Base-by-base conservation (phyloP, 2,113 vertebrate genomes). In the Phocoena phocoena region DNA sequence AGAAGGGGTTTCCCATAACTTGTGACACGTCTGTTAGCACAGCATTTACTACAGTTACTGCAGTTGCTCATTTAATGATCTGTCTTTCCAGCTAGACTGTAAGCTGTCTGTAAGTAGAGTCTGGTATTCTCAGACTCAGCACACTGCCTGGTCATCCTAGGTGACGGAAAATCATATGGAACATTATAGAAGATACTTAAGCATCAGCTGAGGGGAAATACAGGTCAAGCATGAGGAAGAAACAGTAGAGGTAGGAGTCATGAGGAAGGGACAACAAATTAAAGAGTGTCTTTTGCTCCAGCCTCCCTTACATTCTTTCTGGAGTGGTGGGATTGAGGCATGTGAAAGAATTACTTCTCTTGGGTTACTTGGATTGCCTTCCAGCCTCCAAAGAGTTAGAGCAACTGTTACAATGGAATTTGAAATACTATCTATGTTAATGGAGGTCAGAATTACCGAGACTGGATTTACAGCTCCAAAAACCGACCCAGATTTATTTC, bases 371-470 rank as follows among this genome's bases (percentile, higher is more conserved):
- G 67, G 50, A 60, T 58, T 90, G 87, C 68, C 28, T 82, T 83
- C 88, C 84, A 84, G 87, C 36, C 87, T 87, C 83, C 36, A 85
- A 67, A 93, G 87, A 74, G 38, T 65, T 74, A 93, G 47, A 96
- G 79, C 92, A 86, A 92, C 63, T 71, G 50, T 63, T 62, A 28
- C 26, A 47, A n/a, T 65, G 71, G 95, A 96, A 77, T 90, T 95
- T 97, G 95, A 97, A 97, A 93, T 96, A 87, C 83, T 93, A 53
- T 65, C 94, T 84, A 10, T 95, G 96, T 95, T 97, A 96, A 97
- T 94, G 95, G 92, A 95, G 95, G 90, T 96, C 94, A 96, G 70
- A 74, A 87, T 96, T 79, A 90, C 44, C 36, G 10, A 47, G 80
- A 47, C 70, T 80, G 44, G 88, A 97, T 97, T 97, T 97, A 97